Evolutionary conservation across 2,113 vertebrate genomes (phyloP).

Genomic region (Alethe diademata): DNA sequence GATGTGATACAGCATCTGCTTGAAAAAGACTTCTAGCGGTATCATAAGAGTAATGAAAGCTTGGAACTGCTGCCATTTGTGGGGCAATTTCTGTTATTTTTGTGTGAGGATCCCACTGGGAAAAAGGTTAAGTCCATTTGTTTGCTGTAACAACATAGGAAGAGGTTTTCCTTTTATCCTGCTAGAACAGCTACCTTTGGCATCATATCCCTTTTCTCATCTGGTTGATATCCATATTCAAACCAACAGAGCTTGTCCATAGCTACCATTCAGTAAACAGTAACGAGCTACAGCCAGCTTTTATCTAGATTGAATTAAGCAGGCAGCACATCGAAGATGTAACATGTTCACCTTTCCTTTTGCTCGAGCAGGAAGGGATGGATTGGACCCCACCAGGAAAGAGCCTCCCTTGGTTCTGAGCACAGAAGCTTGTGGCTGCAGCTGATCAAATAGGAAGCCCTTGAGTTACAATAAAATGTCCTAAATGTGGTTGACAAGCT

Average conservation of each 20-base stretch:
- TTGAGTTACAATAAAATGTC: not conserved
- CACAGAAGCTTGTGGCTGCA: not conserved
- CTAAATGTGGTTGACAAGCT: not conserved
- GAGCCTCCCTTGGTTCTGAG: not conserved
- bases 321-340: not conserved
- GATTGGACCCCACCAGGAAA: not conserved
- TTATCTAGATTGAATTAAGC: not conserved
- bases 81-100: not conserved
- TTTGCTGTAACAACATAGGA: constrained; percentile 37
- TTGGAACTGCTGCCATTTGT: not conserved
- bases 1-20: not conserved
- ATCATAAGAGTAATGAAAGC: not conserved
- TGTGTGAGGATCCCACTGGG: not conserved
- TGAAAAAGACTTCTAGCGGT: not conserved
- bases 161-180: constrained; percentile 38
- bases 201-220: constrained; percentile 27
- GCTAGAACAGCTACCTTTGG: constrained; percentile 21
- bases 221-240: not conserved
- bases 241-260: not conserved
- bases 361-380: not conserved
- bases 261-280: not conserved
- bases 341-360: not conserved
- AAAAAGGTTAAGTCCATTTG: not conserved
- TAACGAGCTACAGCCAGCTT: not conserved
- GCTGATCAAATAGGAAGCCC: not conserved